phyloP scores from a whole-genome alignment of 2,113 vertebrate species.

The Sarotherodon lohbergeri region DNA sequence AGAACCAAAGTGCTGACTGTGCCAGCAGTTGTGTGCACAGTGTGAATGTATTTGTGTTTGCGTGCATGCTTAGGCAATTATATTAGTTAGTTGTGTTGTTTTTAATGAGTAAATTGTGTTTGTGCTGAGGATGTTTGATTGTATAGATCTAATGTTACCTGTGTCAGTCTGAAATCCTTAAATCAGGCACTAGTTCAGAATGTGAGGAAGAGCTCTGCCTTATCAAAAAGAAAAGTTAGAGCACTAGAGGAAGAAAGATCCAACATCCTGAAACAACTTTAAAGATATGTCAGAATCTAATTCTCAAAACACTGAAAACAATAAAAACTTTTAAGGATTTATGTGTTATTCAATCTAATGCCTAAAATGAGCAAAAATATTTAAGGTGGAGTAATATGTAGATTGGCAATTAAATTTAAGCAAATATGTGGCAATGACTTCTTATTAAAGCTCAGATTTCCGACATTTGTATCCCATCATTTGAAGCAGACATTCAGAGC shows the following conservation, averaged over 20 bases:
- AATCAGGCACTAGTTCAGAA: neutral
- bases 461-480: neutral
- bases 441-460: neutral
- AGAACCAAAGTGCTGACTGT: conserved; percentile 27
- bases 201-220: neutral
- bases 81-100: neutral
- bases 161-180: neutral
- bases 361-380: neutral
- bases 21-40: neutral
- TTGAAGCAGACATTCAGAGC: neutral
- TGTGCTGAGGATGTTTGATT: neutral
- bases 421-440: neutral
- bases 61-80: neutral
- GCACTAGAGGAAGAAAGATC: neutral
- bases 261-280: neutral
- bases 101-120: neutral
- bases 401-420: neutral
- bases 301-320: neutral
- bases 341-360: neutral
- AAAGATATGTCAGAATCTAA: neutral
- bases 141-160: neutral
- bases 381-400: neutral
- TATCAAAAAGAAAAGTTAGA: neutral
- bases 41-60: neutral
- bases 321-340: neutral